Evolutionary conservation across 2,113 vertebrate species (phyloP), one percentile per base, ranked within the genome.

Genomic region (Podocnemis expansa): DNA sequence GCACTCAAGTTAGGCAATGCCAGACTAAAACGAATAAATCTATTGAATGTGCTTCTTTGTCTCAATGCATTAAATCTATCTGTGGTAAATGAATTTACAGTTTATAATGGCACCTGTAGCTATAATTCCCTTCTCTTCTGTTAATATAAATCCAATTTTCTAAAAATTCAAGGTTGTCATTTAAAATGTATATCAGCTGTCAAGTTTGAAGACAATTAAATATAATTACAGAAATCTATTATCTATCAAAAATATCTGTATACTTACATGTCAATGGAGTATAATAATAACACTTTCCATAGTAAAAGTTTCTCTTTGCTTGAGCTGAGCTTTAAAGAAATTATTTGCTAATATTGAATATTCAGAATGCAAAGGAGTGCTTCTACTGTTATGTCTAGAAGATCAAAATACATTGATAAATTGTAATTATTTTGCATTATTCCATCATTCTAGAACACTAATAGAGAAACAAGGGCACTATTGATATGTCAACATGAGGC

Each of bases 261-360:
- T 78, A 13, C 52, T 78, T 80, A 80, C 43, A 54, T 84, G 94
- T 87, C 58, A 45, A 19, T 8, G 90, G 85, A 12, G 52, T 7
- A 25, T 38, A 13, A 70, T 38, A 75, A 2, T 31, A 94, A 84
- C 89, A 27, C 7, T 90, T 22, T 80, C 17, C 58, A 2, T 14
- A 60, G 16, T 3, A n/a, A 45, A 10, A 31, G 34, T 89, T 84
- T 91, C 5, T 8, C 14, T 29, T 87, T 93, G 47, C 80, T 89
- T 31, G 0, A 0, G 90, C 16, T 1, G 10, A 80, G 4, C 78
- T 43, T 54, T 81, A 56, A 81, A 43, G 25, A 56, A 56, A 38
- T 81, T 70, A 60, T 89, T 82, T 10, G 58, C 78, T 84, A 7
- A 54, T 81, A 95, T 43, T 82, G 73, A 58, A 4, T 58, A 88